Evolutionary conservation across 2,888 invertebrate species (phyloP).

Genomic region (Amphiduros pacificus): DNA sequence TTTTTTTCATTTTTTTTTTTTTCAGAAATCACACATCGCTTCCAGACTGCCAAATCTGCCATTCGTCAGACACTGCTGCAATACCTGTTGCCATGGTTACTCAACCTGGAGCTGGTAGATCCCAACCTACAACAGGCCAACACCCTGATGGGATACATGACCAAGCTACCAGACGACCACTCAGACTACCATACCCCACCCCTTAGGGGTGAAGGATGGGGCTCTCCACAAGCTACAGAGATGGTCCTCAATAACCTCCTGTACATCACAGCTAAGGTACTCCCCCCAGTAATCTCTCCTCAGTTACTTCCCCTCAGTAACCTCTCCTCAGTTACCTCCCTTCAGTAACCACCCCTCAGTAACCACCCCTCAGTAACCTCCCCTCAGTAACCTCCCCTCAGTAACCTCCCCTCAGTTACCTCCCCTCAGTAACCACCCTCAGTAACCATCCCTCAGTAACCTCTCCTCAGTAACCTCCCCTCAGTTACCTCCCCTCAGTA

Average conservation of each 20-base stretch:
- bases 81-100: slow-evolving; percentile 94
- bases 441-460: too few species aligned
- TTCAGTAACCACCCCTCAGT: too few species aligned
- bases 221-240: slow-evolving; percentile 98
- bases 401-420: too few species aligned
- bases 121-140: slow-evolving; percentile 79
- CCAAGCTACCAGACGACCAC: slow-evolving; percentile 65
- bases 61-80: slow-evolving; percentile 88
- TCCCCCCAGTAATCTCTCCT: too few species aligned
- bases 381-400: too few species aligned
- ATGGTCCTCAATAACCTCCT: slow-evolving; percentile 99
- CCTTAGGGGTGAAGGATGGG: slow-evolving; percentile 89
- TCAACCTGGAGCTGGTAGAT: slow-evolving; percentile 97
- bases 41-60: slow-evolving; percentile 93
- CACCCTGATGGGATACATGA: slow-evolving; percentile 48
- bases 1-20: slow-evolving; percentile 69
- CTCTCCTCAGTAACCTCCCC: too few species aligned
- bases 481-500: too few species aligned
- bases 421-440: too few species aligned
- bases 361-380: too few species aligned
- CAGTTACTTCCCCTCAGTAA: too few species aligned
- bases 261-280: slow-evolving; percentile 83
- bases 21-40: slow-evolving; percentile 92
- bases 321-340: too few species aligned
- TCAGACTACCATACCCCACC: slow-evolving; percentile 63